phyloP scores from a whole-genome alignment of 2,113 vertebrate species.

The Lepisosteus oculatus region DNA sequence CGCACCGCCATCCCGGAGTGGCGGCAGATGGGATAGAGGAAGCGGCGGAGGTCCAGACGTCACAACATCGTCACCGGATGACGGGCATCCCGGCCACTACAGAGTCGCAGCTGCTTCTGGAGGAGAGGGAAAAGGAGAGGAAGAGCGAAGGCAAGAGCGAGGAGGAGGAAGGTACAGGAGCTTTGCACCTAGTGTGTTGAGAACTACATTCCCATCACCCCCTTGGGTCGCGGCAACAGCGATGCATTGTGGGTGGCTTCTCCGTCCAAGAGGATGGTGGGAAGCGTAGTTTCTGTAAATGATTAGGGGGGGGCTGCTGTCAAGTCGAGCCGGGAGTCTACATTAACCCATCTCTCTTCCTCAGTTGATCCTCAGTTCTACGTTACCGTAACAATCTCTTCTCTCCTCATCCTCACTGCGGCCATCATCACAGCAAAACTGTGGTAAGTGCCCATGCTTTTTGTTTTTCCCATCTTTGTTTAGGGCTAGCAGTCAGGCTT shows the following conservation, averaged over 20 bases:
- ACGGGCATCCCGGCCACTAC: slow-evolving; percentile 39
- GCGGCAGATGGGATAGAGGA: slow-evolving; percentile 35
- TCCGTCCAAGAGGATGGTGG: slow-evolving; percentile 5
- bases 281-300: slow-evolving; percentile 1
- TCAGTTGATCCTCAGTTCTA: slow-evolving; percentile 79
- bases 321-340: too few species aligned
- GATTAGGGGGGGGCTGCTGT: not conserved
- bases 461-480: too few species aligned
- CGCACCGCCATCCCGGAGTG: slow-evolving; percentile 38
- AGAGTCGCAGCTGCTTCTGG: slow-evolving; percentile 39
- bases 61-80: slow-evolving; percentile 27
- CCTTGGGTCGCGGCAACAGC: not conserved
- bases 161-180: slow-evolving; percentile 59
- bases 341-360: slow-evolving; percentile 20
- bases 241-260: slow-evolving; percentile 44
- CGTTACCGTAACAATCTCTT: slow-evolving; percentile 75
- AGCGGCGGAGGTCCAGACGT: slow-evolving; percentile 45
- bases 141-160: slow-evolving; percentile 41
- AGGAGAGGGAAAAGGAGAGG: slow-evolving; percentile 43
- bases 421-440: slow-evolving; percentile 71
- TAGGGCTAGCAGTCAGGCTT: too few species aligned
- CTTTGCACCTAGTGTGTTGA: slow-evolving; percentile 1
- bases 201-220: not conserved
- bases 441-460: slow-evolving; percentile 57
- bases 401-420: slow-evolving; percentile 67